Conservation (phyloP, 1,140 invertebrate species). For the Oscheius sp. region DNA sequence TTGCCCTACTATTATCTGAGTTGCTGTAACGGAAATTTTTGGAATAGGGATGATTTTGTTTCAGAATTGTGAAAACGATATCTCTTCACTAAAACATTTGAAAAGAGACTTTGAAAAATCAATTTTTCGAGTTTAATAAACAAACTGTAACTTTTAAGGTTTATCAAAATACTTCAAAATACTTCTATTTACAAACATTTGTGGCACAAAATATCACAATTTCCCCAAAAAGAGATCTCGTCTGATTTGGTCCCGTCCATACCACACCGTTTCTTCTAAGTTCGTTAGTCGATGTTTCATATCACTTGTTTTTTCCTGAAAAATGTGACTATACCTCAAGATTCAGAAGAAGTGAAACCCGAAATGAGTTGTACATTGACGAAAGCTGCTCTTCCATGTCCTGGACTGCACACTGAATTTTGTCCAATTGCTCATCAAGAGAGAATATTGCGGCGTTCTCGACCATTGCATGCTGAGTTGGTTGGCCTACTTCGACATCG, state of each 20-base stretch:
- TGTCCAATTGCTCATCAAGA: neutral
- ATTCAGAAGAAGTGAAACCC: neutral
- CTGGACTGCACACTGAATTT: neutral
- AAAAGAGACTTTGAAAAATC: no score
- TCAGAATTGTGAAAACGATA: no score
- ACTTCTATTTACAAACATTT: no score
- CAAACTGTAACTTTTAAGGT: no score
- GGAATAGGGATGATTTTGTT: no score
- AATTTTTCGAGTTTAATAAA: no score
- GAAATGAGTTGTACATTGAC: neutral
- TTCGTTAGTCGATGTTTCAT: conserved; percentile 4
- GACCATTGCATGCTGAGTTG: neutral
- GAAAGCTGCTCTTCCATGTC: neutral
- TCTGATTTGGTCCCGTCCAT: neutral
- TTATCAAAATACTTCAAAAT: no score
- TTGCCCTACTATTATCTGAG: no score
- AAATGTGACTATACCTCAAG: conserved; percentile 1
- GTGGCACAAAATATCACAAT: no score
- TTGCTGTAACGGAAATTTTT: no score
- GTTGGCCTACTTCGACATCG: neutral
- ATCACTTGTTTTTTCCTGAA: conserved; percentile 12
- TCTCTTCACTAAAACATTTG: no score
- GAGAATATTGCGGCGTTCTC: neutral
- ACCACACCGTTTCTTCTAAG: neutral
- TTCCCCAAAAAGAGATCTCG: neutral